Conservation (phyloP, 2,888 invertebrate species). For the Epirrhoe alternata region DNA sequence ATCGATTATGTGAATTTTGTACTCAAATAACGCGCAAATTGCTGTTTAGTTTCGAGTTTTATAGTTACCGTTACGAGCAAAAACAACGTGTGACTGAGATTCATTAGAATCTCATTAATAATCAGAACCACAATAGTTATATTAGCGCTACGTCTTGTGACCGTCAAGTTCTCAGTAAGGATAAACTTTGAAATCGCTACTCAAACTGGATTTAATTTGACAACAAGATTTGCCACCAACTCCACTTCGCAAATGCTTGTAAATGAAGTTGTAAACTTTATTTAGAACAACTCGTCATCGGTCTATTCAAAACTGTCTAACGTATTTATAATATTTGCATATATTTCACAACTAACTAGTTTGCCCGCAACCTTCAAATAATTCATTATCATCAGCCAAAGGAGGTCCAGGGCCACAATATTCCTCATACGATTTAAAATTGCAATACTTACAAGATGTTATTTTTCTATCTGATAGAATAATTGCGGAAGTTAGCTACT, state of each 20-base stretch:
- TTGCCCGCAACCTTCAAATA: slow-evolving; percentile 15
- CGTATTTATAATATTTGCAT: slow-evolving; percentile 23
- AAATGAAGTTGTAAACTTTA: slow-evolving; percentile 21
- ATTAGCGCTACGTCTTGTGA: not conserved
- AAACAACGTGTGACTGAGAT: not conserved
- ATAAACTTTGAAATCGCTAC: slow-evolving; percentile 7
- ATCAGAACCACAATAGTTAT: not conserved
- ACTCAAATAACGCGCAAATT: not conserved
- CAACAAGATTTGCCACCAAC: slow-evolving; percentile 18
- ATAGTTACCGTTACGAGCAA: too few relatives aligned
- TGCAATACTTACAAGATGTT: too few relatives aligned
- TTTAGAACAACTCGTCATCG: slow-evolving; percentile 14
- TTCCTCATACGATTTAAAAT: too few relatives aligned
- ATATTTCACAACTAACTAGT: slow-evolving; percentile 4
- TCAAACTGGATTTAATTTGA: slow-evolving; percentile 9
- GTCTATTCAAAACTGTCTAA: slow-evolving; percentile 16
- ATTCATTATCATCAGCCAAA: too few relatives aligned
- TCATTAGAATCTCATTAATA: not conserved
- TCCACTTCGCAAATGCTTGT: slow-evolving; percentile 17
- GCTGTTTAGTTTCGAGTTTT: not conserved
- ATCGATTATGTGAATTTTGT: not conserved
- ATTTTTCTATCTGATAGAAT: too few relatives aligned
- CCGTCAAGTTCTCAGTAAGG: slow-evolving; percentile 1
- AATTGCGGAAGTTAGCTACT: too few relatives aligned
- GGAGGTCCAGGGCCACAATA: too few relatives aligned